Evolutionary conservation across 2,113 vertebrate species (phyloP), one percentile per base, ranked within the genome.

Genomic region (Onychostruthus taczanowskii): DNA sequence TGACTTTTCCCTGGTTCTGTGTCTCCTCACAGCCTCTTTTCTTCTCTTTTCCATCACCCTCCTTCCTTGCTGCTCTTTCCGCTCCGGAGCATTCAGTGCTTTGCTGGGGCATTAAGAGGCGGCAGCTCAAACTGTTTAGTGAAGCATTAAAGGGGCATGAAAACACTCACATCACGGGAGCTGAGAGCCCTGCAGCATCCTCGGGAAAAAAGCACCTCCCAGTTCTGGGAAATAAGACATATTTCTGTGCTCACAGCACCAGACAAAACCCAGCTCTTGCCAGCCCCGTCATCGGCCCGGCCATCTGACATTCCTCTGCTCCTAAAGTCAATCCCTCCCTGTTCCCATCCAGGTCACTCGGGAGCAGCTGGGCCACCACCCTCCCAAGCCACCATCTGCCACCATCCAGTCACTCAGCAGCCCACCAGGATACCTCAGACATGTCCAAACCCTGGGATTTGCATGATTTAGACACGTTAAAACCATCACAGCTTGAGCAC

Each of bases 71-170:
- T 46, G 96, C 94, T 94, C 94, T 93, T 96, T 94, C 95, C 68
- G 88, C 95, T 96, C 90, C 21, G 47, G 87, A 85, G 92, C 87
- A 0, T 56, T 74, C 90, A 1, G 50, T 49, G 84, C 94, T 89
- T 95, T 94, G 52, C 87, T 23, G 93, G 94, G 94, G 93, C 89
- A 95, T 94, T 95, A 96, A 79, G 93, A 95, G 74, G 91, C 89
- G 17, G 78, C 91, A 73, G 85, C 96, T 96, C 93, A 91, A 68
- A 59, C 94, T 88, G 93, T 87, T 87, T 94, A 91, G 94, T 87
- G 95, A 91, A 96, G 95, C 94, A 93, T 95, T 95, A 96, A 96
- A 96, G 94, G 93, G 91, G 58, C 95, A 93, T 31, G 84, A 95
- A 95, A 97, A 95, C 72, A 44, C 92, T 94, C 93, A 24, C 77